These are phyloP conservation scores for Myotis myotis DNA, from an alignment of 2,797 vertebrate genomes.

Conservation along the genomic window DNA sequence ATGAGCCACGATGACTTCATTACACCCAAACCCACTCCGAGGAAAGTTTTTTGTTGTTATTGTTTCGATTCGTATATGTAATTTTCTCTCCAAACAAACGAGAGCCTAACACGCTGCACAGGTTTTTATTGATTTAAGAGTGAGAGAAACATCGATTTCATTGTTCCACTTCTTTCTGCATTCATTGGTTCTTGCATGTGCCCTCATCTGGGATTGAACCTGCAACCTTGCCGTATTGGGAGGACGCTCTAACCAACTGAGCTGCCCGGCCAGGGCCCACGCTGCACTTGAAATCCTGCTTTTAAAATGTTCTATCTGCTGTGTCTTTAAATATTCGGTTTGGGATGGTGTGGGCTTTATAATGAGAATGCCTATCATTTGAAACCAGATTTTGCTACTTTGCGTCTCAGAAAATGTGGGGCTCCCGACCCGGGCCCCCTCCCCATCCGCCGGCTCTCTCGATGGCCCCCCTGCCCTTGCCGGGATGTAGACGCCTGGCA, in stretches of 20 bases:
- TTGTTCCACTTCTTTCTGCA: not conserved
- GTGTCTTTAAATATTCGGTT: not conserved
- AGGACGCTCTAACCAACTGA: not conserved
- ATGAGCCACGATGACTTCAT: not conserved
- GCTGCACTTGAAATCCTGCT: not conserved
- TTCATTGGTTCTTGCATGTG: not conserved
- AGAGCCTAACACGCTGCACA: not conserved
- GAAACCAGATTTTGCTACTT: not conserved
- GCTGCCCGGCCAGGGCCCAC: not conserved
- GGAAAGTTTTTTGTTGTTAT: not conserved
- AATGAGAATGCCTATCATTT: not conserved
- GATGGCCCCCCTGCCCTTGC: not conserved
- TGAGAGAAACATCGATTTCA: not conserved
- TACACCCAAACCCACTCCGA: not conserved
- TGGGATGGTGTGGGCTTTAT: not conserved
- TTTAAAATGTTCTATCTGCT: not conserved
- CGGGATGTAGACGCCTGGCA: not conserved
- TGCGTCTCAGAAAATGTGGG: not conserved
- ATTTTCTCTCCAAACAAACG: not conserved
- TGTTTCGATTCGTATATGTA: not conserved
- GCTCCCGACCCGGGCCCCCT: not conserved
- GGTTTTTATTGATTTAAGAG: not conserved
- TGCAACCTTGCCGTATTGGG: not conserved
- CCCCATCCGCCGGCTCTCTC: not conserved
- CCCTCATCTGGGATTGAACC: not conserved